Evolutionary conservation across 1,140 invertebrate genomes (phyloP), one percentile per base, ranked within the genome.

Genomic region (Cheumatopsyche charites): DNA sequence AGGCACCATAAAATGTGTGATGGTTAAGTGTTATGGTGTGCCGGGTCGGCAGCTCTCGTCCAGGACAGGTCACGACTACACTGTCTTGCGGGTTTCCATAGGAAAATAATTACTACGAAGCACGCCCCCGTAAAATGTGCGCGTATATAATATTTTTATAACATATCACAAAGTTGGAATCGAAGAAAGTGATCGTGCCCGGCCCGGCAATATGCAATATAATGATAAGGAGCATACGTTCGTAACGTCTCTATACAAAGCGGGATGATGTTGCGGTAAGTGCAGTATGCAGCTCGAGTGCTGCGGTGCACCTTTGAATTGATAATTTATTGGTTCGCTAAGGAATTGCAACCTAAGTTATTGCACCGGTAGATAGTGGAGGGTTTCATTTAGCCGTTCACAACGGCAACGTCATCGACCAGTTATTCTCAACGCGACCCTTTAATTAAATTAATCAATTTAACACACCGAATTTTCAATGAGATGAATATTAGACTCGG

Each of bases 61-160:
- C 66, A 43, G 65, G 71, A 67, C 65, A 45, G 71, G 71, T 73
- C 71, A 73, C 71, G 71, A 73, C 42, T 47, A 23, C 19, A 25
- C 23, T 55, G 45, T 58, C 47, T 68, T 17, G 21, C 25, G 21
- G 25, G 55, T 58, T 58, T 58, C 55, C 13, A 58, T 52, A 66
- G 62, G 49, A 55, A 66, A 71, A 71, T 71, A 66, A 66, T 67
- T 67, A 67, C 63, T 67, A 41, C 63, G 19, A 43, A 13, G 61
- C 62, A 55, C 70, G 45, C 62, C 63, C 63, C 23, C 23, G 21
- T 58, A 25, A 58, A 58, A 58, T 58, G 29, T 36, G 9, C 29
- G 9, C 9, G 29, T 36, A 9, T 36, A 36, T 9, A 36, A 36
- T 36, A 36, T 36, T 36, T 36, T 36, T 36, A 36, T 36, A 36